These are phyloP conservation scores for Andrena fulva DNA, from an alignment of 2,888 invertebrate species.

Conservation along the genomic window DNA sequence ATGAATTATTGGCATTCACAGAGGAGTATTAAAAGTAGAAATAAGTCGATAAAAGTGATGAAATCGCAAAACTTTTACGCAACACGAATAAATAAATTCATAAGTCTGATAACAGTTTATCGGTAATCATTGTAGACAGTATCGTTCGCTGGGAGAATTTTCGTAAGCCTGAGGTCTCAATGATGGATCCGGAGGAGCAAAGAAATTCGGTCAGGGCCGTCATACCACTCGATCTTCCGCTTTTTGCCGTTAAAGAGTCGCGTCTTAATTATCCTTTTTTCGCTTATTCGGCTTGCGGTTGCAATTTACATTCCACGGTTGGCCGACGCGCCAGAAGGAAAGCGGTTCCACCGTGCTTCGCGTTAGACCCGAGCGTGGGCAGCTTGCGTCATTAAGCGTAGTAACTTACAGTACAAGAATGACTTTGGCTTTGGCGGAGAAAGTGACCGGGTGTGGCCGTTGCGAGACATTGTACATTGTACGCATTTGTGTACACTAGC, in stretches of 20 bases:
- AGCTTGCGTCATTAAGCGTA: slow-evolving; percentile 74
- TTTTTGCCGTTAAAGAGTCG: slow-evolving; percentile 48
- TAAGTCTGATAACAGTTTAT: too few relatives aligned
- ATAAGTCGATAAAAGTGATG: too few relatives aligned
- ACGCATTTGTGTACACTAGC: slow-evolving; percentile 35
- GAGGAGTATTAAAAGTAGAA: too few relatives aligned
- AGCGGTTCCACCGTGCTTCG: slow-evolving; percentile 55
- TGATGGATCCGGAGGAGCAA: slow-evolving; percentile 35
- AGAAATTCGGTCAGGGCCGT: slow-evolving; percentile 67
- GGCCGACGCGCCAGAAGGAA: slow-evolving; percentile 46
- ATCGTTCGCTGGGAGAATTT: background rate
- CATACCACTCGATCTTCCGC: slow-evolving; percentile 51
- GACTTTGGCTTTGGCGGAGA: slow-evolving; percentile 76
- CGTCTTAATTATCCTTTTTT: slow-evolving; percentile 59
- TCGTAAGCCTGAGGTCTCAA: background rate
- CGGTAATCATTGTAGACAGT: too few relatives aligned
- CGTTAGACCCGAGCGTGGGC: slow-evolving; percentile 72
- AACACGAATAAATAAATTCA: too few relatives aligned
- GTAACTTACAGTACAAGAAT: slow-evolving; percentile 71
- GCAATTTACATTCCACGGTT: slow-evolving; percentile 62
- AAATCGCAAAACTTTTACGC: too few relatives aligned
- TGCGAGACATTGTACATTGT: slow-evolving; percentile 62
- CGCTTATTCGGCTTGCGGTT: slow-evolving; percentile 17
- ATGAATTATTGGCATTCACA: too few relatives aligned
- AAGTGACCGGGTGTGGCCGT: slow-evolving; percentile 74